Base-by-base conservation (phyloP, 1,140 invertebrate species). In the Trialeurodes vaporariorum region DNA sequence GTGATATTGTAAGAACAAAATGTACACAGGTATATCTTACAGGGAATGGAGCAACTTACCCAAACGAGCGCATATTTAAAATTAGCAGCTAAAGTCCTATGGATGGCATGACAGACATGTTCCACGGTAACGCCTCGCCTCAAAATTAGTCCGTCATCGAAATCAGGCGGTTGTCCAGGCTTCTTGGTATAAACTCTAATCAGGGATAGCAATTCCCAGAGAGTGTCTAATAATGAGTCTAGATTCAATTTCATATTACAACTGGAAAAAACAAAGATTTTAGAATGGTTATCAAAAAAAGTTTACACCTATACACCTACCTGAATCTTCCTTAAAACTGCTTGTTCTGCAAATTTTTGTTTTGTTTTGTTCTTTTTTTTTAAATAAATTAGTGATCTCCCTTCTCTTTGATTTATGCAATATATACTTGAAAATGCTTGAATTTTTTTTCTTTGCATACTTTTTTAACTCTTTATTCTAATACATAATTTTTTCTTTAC, bases 211-310 rank as follows among this genome's bases (percentile, higher is more conserved):
- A 94, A 91, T 76, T 97, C 93, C 98, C 98, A 99, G 5, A 98
- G 78, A 1, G 83, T 86, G 75, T 97, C 92, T 72, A 98, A 77
- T 63, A 99, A 81, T 77, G 90, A 98, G 77, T 99, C 98, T 73
- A 99, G 80, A 82, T 99, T 99, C 13, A 99, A 81, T 77, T 97
- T 97, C 94, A 99, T 96, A 81, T 99, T 98, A 82, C 98, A 99
- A 82, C 96, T 97, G 77, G 40, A 84, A 82, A 61, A 24, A 64
- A 67, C n/a, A 27, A 62, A 62, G 27, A 63, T 23, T 1, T 25
- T 22, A 2, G 27, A 83, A n/a, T n/a, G n/a, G n/a, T n/a, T n/a
- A n/a, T n/a, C 81, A 63, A 63, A 72, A 73, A 75, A 49, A 49
- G 17, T 49, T 49, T 49, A n/a, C n/a, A n/a, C n/a, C n/a, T n/a